Evolutionary conservation across 1,140 invertebrate genomes (phyloP).

Genomic region (Stegodyphus dumicola): DNA sequence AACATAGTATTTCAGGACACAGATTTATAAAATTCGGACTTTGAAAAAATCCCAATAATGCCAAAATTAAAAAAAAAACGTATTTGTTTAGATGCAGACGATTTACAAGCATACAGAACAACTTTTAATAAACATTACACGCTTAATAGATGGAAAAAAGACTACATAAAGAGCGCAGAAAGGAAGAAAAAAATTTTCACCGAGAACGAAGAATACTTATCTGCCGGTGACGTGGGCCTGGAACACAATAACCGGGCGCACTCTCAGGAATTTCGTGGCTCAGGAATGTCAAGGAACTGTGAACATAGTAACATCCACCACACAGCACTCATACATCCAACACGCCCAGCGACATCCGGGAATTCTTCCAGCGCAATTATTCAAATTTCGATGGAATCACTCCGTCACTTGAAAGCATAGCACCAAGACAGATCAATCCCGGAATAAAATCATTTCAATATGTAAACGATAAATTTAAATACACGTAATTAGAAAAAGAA

Average conservation of each 20-base stretch:
- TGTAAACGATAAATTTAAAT: background rate
- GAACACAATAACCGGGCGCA: background rate
- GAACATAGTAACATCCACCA: constrained; percentile 41
- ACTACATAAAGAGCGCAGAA: background rate
- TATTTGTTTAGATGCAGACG: too few relatives aligned
- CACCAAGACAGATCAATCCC: background rate
- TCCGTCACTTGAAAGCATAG: background rate
- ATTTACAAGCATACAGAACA: too few relatives aligned
- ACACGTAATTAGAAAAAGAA: background rate
- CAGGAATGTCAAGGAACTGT: constrained; percentile 29
- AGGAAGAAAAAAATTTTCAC: constrained; percentile 4
- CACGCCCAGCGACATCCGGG: constrained; percentile 38
- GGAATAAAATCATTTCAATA: background rate
- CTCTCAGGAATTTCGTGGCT: constrained; percentile 36
- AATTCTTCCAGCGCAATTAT: constrained; percentile 26
- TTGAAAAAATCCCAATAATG: too few relatives aligned
- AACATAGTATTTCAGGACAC: too few relatives aligned
- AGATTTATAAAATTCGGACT: too few relatives aligned
- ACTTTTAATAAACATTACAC: background rate
- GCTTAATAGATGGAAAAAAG: background rate
- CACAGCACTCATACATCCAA: constrained; percentile 24
- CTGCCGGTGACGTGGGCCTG: too few relatives aligned
- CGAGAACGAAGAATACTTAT: background rate
- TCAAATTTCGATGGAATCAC: constrained; percentile 4
- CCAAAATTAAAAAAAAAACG: too few relatives aligned